Percentiles rank a stretch among this genome's conserved stretches.
phyloP scores from a whole-genome alignment of 2,888 invertebrate species.

The Dasypolia templi region DNA sequence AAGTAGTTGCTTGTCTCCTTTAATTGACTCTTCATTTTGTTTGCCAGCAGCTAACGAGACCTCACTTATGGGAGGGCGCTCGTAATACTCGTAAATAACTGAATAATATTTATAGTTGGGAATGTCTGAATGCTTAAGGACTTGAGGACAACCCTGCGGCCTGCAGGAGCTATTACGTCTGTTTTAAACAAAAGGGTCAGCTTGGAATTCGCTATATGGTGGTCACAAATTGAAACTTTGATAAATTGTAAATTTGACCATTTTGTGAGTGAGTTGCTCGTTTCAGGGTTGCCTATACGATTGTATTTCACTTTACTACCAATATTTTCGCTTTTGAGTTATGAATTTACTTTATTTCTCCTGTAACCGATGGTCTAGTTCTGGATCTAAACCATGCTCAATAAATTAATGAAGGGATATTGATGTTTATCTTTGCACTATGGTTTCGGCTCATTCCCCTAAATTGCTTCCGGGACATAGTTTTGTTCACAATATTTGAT shows the following conservation, averaged over 20 bases:
- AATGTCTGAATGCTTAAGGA: conserved; percentile 12
- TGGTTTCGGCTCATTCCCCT: background rate
- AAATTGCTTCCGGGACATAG: background rate
- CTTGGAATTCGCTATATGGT: background rate
- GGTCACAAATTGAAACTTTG: background rate
- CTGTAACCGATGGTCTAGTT: background rate
- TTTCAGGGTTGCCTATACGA: background rate
- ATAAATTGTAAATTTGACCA: background rate
- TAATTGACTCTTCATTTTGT: conserved; percentile 71
- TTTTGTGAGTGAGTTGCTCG: background rate
- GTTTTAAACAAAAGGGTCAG: background rate
- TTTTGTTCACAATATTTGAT: background rate
- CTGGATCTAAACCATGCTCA: background rate
- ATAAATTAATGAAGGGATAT: background rate
- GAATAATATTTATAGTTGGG: conserved; percentile 73
- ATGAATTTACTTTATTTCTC: background rate
- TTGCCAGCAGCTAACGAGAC: conserved; percentile 71
- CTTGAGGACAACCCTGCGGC: background rate
- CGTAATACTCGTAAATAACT: conserved; percentile 74
- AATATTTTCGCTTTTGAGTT: background rate
- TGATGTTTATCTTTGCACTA: background rate
- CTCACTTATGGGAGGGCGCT: conserved; percentile 67
- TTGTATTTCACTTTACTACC: background rate
- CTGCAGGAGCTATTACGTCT: background rate
- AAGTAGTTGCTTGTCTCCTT: conserved; percentile 11